A percentile compares a stretch with the other conserved stretches of the same genome.
phyloP scores from a whole-genome alignment of 2,888 invertebrate species.

The Polydrusus pterygomalis region DNA sequence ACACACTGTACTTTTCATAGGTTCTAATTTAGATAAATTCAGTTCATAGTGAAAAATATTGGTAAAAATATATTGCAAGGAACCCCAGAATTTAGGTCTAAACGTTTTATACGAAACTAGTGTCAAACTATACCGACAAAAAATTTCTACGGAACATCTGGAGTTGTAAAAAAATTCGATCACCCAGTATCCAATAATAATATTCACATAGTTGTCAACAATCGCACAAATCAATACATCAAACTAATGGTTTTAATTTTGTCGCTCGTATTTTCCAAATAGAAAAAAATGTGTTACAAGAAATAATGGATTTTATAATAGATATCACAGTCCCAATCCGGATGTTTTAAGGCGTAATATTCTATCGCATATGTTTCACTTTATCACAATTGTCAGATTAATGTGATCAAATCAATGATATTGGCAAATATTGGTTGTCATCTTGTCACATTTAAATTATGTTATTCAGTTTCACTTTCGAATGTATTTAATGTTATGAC shows the following conservation, averaged over 20 bases:
- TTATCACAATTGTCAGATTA: constrained; percentile 30
- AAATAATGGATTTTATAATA: constrained; percentile 31
- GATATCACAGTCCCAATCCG: no score
- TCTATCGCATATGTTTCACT: background rate
- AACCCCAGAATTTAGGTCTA: no score
- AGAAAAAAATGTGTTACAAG: constrained; percentile 40
- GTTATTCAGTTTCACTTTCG: constrained; percentile 6
- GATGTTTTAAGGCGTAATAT: constrained; percentile 24
- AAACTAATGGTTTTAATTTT: constrained; percentile 22
- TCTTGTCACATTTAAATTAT: constrained; percentile 10
- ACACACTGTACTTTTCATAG: no score
- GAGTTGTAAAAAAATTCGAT: background rate
- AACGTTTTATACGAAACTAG: no score
- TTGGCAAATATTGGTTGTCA: background rate
- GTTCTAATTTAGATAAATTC: no score
- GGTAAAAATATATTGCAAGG: no score
- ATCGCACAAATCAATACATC: constrained; percentile 8
- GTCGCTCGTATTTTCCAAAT: constrained; percentile 40
- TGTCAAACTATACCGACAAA: no score
- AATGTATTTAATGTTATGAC: constrained; percentile 3
- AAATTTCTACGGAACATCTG: no score
- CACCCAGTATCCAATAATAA: constrained; percentile 2
- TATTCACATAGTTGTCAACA: constrained; percentile 15
- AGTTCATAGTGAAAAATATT: no score
- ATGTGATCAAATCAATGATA: constrained; percentile 20